Evolutionary conservation across 2,888 invertebrate genomes (phyloP).

Genomic region (Aphidoletes aphidimyza): DNA sequence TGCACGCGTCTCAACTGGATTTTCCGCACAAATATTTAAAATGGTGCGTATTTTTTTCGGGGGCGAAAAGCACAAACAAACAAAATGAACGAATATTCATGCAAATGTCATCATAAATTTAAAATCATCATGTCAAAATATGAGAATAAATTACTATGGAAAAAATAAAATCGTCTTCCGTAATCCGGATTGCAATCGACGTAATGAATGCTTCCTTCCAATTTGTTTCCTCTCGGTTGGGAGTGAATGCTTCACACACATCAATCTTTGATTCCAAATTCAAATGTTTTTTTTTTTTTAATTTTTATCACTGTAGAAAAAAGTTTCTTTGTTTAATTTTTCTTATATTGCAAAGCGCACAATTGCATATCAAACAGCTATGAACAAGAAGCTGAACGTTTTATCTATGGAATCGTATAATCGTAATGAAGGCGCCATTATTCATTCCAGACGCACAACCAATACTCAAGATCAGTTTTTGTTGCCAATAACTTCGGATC

Average conservation of each 20-base stretch:
- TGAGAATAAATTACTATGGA: conserved; percentile 21
- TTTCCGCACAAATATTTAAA: no score
- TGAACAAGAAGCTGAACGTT: background rate
- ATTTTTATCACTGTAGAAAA: background rate
- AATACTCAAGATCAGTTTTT: conserved; percentile 37
- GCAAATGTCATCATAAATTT: conserved; percentile 8
- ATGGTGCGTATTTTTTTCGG: no score
- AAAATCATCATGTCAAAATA: conserved; percentile 35
- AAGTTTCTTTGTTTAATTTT: background rate
- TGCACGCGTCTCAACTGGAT: no score
- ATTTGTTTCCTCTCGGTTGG: background rate
- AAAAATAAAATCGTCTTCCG: background rate
- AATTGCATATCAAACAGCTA: conserved; percentile 35
- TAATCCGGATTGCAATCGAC: conserved; percentile 42
- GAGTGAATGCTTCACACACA: background rate
- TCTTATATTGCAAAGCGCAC: no score
- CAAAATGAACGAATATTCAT: background rate
- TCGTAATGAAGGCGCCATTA: background rate
- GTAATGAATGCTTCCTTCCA: conserved; percentile 31
- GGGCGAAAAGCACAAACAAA: background rate
- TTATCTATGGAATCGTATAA: background rate
- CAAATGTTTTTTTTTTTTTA: no score
- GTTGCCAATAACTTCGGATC: conserved; percentile 18
- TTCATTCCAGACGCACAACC: conserved; percentile 6
- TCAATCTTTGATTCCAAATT: background rate